phyloP scores from a whole-genome alignment of 2,113 vertebrate species.

The Calidris pygmaea region DNA sequence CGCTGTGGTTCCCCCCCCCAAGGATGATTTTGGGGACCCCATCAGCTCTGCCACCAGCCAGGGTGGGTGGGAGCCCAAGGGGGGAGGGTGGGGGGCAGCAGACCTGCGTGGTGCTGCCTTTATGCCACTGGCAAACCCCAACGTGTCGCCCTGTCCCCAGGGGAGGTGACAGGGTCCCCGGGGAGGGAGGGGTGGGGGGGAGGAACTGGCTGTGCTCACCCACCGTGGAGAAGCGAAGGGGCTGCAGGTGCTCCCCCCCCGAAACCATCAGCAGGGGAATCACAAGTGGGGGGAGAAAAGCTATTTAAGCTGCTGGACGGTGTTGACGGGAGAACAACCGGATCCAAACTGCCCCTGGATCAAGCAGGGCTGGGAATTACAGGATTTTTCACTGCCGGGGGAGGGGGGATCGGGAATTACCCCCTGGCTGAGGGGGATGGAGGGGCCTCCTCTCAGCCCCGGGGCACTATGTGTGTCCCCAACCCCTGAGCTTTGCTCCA shows the following conservation, averaged over 20 bases:
- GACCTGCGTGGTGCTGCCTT: background rate
- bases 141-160: background rate
- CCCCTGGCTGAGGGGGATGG: background rate
- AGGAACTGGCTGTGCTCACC: background rate
- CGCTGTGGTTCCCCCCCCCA: background rate
- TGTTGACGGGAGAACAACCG: background rate
- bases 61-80: background rate
- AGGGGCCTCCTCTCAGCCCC: background rate
- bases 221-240: background rate
- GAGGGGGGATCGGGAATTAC: background rate
- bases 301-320: background rate
- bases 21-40: background rate
- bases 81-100: background rate
- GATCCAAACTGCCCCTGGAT: background rate
- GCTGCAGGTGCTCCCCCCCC: background rate
- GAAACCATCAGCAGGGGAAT: background rate
- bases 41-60: fast-evolving
- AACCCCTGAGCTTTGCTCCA: background rate
- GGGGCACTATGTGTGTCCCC: fast-evolving
- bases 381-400: background rate
- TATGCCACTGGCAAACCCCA: background rate
- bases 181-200: too few species aligned
- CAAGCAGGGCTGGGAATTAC: background rate
- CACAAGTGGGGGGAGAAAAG: background rate
- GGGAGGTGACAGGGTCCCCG: background rate